phyloP scores from a whole-genome alignment of 2,113 vertebrate genomes.

The Speoplatyrhinus poulsoni region DNA sequence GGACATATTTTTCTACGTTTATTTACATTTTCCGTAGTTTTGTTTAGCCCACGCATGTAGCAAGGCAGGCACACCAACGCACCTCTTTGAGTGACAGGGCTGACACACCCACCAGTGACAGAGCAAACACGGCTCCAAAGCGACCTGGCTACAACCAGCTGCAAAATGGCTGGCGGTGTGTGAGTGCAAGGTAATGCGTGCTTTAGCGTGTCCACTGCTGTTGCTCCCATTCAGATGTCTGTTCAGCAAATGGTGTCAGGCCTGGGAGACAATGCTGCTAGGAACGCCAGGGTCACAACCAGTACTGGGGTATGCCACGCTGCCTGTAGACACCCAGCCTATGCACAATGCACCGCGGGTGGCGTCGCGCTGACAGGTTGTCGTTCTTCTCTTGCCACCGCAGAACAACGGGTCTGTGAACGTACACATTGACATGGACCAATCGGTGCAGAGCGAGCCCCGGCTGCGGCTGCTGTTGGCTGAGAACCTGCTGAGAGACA shows the following conservation, averaged over 20 bases:
- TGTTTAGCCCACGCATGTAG: no score
- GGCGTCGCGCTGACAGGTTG: background rate
- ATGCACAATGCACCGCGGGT: no score
- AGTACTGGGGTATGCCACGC: slow-evolving; percentile 73
- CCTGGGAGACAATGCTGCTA: slow-evolving; percentile 78
- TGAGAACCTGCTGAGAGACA: slow-evolving; percentile 87
- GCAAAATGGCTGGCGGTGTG: no score
- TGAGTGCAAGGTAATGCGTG: no score
- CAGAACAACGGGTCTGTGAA: slow-evolving; percentile 85
- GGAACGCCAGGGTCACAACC: slow-evolving; percentile 76
- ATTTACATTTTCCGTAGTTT: no score
- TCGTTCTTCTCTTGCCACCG: slow-evolving; percentile 8
- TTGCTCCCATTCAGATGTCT: slow-evolving; percentile 65
- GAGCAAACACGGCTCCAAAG: no score
- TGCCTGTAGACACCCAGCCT: background rate
- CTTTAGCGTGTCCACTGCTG: background rate
- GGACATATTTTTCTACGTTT: no score
- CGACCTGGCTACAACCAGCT: no score
- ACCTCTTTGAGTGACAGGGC: no score
- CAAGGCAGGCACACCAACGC: no score
- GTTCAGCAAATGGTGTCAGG: slow-evolving; percentile 82
- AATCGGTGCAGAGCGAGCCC: slow-evolving; percentile 84
- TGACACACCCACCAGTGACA: no score
- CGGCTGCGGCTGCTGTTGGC: slow-evolving; percentile 87
- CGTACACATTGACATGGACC: slow-evolving; percentile 90